Evolutionary conservation across 2,797 vertebrate genomes (phyloP), one percentile per base, ranked within the genome.

Genomic region (Pipistrellus kuhlii): DNA sequence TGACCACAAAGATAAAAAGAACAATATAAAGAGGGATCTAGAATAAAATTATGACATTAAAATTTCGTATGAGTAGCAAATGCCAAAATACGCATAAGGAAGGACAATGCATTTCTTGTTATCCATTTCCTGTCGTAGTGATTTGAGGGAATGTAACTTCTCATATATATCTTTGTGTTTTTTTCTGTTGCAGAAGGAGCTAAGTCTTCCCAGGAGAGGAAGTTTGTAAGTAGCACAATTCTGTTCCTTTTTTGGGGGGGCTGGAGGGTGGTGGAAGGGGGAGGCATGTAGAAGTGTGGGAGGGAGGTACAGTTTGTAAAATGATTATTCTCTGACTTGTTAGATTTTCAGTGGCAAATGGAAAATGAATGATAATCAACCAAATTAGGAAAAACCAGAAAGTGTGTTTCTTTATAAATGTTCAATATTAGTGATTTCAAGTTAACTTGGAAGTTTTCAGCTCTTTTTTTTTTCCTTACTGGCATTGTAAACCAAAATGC

Each of bases 171-270:
- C 25, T 72, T 90, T 94, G 8, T 94, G 94, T 83, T 80, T 48
- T 97, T 98, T 97, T 98, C 90, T 95, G 97, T 98, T 98, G 18
- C 99, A 99, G 99, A 99, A 99, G 95, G 99, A 99, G 97, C 97
- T 99, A 98, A 99, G 99, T 97, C 99, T 99, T 97, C 99, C 99
- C 82, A 98, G 99, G 98, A 99, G 99, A 98, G 99, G 99, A 98
- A 99, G 99, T 98, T 96, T 99, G 99, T 99, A 98, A 99, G 99
- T 99, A 99, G 23, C 94, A 87, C 41, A 94, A 85, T 35, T 90
- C 95, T 96, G 17, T 97, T n/a, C 86, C 0, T 94, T 73, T 73
- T 80, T 8, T 41, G n/a, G n/a, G 25, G 57, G 55, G 10, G 3
- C 46, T 18, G n/a, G 32, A 20, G 21, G 35, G 21, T 12, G 12